These are phyloP conservation scores for Amphipoea oculea DNA, from an alignment of 2,888 invertebrate genomes.

Conservation along the genomic window DNA sequence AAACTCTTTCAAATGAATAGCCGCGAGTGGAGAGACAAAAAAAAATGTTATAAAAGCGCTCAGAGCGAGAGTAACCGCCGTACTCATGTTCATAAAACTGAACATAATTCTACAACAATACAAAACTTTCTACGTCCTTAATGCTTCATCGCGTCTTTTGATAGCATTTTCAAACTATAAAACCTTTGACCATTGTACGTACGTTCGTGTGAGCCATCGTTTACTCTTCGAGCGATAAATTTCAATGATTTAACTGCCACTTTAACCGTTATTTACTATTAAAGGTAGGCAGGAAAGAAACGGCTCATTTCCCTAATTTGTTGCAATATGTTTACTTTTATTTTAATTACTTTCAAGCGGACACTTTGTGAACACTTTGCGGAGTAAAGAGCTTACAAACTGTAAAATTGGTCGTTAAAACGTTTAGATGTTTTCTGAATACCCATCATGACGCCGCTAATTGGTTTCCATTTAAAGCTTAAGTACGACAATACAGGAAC, in stretches of 20 bases:
- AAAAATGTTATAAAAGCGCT: constrained; percentile 25
- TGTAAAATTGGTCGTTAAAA: constrained; percentile 59
- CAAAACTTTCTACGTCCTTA: constrained; percentile 44
- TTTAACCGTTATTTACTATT: constrained; percentile 49
- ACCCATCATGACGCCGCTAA: constrained; percentile 56
- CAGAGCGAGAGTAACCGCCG: constrained; percentile 11
- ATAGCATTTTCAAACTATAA: constrained; percentile 51
- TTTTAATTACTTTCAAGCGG: constrained; percentile 58
- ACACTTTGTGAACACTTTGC: constrained; percentile 53
- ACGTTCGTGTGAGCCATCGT: constrained; percentile 44
- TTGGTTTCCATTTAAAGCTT: constrained; percentile 50
- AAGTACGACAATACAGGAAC: constrained; percentile 45
- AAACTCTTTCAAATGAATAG: constrained; percentile 25
- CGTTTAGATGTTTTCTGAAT: constrained; percentile 55
- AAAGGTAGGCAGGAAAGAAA: constrained; percentile 48
- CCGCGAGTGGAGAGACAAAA: constrained; percentile 8
- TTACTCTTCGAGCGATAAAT: constrained; percentile 56
- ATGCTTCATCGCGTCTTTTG: constrained; percentile 52
- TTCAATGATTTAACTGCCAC: constrained; percentile 59
- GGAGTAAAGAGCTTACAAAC: constrained; percentile 53
- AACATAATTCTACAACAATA: constrained; percentile 50
- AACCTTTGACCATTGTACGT: constrained; percentile 39
- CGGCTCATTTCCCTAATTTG: constrained; percentile 59
- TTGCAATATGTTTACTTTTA: constrained; percentile 57
- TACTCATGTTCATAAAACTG: constrained; percentile 35